These are phyloP conservation scores for Nycticorax nycticorax DNA, from an alignment of 2,113 vertebrate species.

Conservation along the genomic window DNA sequence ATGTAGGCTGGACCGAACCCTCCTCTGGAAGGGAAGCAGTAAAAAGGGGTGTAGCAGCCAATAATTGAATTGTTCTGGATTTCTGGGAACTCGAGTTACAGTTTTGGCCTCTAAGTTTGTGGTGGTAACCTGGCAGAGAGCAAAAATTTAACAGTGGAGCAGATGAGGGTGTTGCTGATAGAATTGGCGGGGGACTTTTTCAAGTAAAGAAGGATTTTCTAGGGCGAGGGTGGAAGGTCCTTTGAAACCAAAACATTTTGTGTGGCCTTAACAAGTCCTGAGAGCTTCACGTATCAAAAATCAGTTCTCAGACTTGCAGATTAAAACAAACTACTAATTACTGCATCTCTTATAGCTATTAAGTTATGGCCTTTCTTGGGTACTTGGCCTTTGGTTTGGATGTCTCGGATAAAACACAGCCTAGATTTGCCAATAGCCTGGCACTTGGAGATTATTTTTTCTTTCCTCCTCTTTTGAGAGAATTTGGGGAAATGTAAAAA, in stretches of 20 bases:
- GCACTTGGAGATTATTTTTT: neutral
- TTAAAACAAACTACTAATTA: neutral
- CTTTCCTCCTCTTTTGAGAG: neutral
- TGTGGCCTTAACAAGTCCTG: neutral
- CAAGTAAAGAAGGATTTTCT: neutral
- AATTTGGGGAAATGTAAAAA: neutral
- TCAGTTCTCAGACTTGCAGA: neutral
- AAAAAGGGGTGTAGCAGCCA: conserved; percentile 40
- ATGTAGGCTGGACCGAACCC: neutral
- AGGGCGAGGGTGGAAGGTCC: neutral
- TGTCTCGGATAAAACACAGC: neutral
- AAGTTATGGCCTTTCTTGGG: neutral
- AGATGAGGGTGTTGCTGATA: neutral
- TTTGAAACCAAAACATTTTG: neutral
- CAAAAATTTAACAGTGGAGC: neutral
- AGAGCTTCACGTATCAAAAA: neutral
- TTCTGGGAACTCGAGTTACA: neutral
- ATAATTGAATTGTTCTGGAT: neutral
- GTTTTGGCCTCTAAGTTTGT: neutral
- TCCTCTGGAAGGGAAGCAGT: conserved; percentile 20
- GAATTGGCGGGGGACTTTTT: neutral
- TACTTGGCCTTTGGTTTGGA: neutral
- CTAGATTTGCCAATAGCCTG: neutral
- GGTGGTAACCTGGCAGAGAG: neutral
- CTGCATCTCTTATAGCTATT: neutral